Evolutionary conservation across 2,113 vertebrate species (phyloP), one percentile per base, ranked within the genome.

Genomic region (Dendropsophus ebraccatus): DNA sequence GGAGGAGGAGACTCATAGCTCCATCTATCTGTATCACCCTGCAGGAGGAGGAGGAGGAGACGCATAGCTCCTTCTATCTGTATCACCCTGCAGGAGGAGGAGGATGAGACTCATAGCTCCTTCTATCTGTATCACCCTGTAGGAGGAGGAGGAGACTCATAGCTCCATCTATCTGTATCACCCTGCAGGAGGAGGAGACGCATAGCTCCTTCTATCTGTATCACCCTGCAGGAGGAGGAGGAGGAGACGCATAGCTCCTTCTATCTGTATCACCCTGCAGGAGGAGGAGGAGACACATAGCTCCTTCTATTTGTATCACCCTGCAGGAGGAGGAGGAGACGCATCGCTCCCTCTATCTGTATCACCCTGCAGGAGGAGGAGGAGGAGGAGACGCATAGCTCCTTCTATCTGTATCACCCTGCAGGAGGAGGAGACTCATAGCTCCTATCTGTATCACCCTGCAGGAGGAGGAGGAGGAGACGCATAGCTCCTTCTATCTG

Each of bases 241-340:
- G n/a, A n/a, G n/a, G n/a, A n/a, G n/a, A 69, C 65, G 32, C 65
- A 69, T 35, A 69, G 65, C 30, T 69, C 67, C 67, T 70, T 37
- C 67, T 70, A 11, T 70, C 30, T 35, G 32, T 70, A 37, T 70
- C 32, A 14, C 65, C 65, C 30, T 69, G 41, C 17, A 5, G 28
- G 17, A 41, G 65, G 65, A n/a, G n/a, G n/a, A n/a, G n/a, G n/a
- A n/a, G n/a, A 56, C 52, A 21, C 52, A 56, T 21, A 56, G 52
- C 19, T 7, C 17, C 52, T 56, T 21, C 65, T 69, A 21, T 56
- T 5, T 58, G 23, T 58, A 58, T 58, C 21, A 58, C 23, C 56
- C 56, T 58, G 56, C 21, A n/a, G 56, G 21, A 10, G 56, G 56
- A 56, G 54, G 54, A 58, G 56, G 8, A 23, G 7, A 8, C 9